phyloP scores from a whole-genome alignment of 2,113 vertebrate species.

The Syngnathus scovelli region DNA sequence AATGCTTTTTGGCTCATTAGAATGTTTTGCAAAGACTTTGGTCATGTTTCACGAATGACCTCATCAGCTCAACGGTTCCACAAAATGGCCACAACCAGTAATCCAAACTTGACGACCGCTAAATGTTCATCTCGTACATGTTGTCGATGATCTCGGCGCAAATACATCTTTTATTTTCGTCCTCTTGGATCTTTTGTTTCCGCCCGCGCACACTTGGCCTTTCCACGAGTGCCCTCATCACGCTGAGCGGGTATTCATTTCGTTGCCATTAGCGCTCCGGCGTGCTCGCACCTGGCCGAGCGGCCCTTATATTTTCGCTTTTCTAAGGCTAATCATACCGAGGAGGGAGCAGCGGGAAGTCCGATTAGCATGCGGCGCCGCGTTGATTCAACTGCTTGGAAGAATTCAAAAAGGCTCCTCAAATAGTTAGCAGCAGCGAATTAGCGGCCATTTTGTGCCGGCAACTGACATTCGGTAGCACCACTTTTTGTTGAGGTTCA shows the following conservation, averaged over 20 bases:
- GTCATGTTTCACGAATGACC: background rate
- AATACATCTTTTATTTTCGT: background rate
- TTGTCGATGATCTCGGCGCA: background rate
- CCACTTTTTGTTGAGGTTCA: background rate
- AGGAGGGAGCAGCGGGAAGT: background rate
- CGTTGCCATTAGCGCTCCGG: conserved; percentile 15
- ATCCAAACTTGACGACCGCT: no score
- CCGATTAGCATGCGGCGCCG: background rate
- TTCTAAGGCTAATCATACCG: conserved; percentile 28
- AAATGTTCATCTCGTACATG: no score
- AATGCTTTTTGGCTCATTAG: background rate
- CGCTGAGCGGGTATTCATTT: conserved; percentile 13
- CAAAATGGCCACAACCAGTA: background rate
- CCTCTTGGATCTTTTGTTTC: background rate
- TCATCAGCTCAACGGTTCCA: background rate
- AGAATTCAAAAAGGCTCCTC: background rate
- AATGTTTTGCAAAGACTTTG: background rate
- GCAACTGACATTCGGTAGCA: background rate
- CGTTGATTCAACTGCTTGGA: background rate
- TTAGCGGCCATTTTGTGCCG: background rate
- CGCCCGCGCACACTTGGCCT: background rate
- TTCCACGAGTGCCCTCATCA: background rate
- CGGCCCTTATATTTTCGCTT: conserved; percentile 11
- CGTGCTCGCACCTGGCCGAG: conserved; percentile 30
- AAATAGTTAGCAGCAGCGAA: background rate